These are phyloP conservation scores for Harmothoe impar DNA, from an alignment of 2,888 invertebrate genomes.

Conservation along the genomic window DNA sequence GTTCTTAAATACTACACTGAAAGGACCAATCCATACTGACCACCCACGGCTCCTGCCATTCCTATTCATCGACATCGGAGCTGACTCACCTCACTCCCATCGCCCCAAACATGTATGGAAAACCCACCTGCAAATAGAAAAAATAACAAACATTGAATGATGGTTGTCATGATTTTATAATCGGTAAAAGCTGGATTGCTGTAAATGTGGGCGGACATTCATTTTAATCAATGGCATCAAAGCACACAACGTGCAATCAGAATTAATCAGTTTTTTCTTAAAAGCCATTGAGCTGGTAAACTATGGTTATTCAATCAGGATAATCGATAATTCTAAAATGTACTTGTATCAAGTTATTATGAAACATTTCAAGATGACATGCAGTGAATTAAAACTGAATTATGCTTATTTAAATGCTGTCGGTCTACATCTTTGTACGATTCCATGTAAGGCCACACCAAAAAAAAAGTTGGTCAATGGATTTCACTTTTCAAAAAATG, in stretches of 20 bases:
- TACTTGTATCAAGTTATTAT: background rate
- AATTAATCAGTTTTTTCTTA: background rate
- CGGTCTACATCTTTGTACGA: too few relatives aligned
- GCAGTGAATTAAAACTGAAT: too few relatives aligned
- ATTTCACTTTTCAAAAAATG: too few relatives aligned
- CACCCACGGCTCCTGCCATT: background rate
- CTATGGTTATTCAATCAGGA: background rate
- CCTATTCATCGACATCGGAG: background rate
- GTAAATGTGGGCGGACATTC: background rate
- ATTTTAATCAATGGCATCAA: conserved; percentile 7
- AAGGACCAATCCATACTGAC: background rate
- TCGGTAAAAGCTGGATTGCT: background rate
- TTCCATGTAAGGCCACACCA: too few relatives aligned
- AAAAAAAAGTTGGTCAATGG: too few relatives aligned
- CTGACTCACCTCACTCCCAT: background rate
- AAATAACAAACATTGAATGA: background rate
- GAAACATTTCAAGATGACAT: background rate
- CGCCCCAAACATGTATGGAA: background rate
- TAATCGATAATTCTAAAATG: background rate
- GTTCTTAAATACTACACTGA: background rate
- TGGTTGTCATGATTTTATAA: background rate
- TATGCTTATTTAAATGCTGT: too few relatives aligned
- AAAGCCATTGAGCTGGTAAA: background rate
- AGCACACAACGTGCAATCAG: background rate
- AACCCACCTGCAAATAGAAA: background rate